Evolutionary conservation across 2,797 vertebrate genomes (phyloP), one percentile per base, ranked within the genome.

Genomic region (Acrocephalus scirpaceus): DNA sequence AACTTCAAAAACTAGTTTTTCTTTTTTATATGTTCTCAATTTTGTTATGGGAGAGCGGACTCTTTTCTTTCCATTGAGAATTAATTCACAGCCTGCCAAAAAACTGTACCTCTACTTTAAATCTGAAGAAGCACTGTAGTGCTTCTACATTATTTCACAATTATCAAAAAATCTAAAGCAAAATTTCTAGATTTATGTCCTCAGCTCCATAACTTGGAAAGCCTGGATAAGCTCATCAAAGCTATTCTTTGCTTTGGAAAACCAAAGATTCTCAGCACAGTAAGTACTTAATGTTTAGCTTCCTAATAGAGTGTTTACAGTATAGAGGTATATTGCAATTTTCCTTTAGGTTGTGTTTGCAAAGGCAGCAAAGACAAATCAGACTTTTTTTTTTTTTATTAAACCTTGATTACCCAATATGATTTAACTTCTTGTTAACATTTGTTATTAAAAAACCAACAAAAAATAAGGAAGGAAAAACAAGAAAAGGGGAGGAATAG

Each of bases 351-450:
- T 1, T 65, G 5, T 70, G 7, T 64, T 94, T 64, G 48, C 16
- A 9, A 4, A 20, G 19, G 5, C 0, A 0, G 23, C 16, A 78
- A 74, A 56, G 12, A 87, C 5, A 85, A 78, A 76, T 57, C 13
- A 85, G 54, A 6, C 14, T 50, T 60, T 17, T 64, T 71, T 19
- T 25, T 38, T 57, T 10, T 44, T 26, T 69, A 51, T 45, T 58
- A 72, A 81, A 75, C 13, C 13, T 75, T n/a, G 23, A 57, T 76
- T 85, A 48, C 6, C 4, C 19, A 45, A 13, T 25, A 57, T 1
- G 3, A 61, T 53, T 69, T 67, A 83, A 76, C 34, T 2, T 67
- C 7, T 42, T 89, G 11, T 5, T 57, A 87, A 45, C 3, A n/a
- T 36, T 51, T 56, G 1, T 20, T 75, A 77, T 62, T 60, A 13